Evolutionary conservation across 2,113 vertebrate species (phyloP).

Genomic region (Petrocephalus microphthalmus): DNA sequence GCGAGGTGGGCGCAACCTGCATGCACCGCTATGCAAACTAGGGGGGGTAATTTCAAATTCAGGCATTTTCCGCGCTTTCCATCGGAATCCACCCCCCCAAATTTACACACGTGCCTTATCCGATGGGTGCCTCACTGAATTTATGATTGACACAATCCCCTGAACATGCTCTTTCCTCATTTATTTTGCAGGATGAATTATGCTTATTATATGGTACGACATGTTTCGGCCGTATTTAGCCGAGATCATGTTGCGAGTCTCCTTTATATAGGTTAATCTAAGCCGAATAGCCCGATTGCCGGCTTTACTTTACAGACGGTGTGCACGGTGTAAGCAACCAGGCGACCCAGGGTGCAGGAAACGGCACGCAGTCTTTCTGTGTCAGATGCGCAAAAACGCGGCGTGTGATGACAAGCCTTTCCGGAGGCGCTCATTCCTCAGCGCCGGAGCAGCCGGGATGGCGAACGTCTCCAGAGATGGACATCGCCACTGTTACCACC

Average conservation of each 20-base stretch:
- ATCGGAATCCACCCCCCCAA: neutral
- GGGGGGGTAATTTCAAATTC: neutral
- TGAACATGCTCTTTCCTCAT: neutral
- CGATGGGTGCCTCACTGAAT: neutral
- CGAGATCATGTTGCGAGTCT: neutral
- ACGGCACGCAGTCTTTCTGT: neutral
- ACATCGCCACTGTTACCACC: neutral
- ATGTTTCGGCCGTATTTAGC: neutral
- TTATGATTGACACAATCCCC: neutral
- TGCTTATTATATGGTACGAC: neutral
- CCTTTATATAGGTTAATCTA: neutral
- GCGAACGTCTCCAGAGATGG: neutral
- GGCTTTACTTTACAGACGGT: neutral
- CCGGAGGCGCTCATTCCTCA: neutral
- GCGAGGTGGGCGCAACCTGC: neutral
- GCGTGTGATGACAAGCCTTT: neutral
- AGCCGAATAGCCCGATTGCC: neutral
- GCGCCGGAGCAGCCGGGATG: neutral
- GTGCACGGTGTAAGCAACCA: neutral
- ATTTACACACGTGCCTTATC: neutral
- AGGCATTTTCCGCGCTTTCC: neutral
- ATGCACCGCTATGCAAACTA: neutral
- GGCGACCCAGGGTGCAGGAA: neutral
- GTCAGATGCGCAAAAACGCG: neutral
- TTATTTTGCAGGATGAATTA: neutral